These are phyloP conservation scores for Podiceps cristatus DNA, from an alignment of 2,113 vertebrate species.

Conservation along the genomic window DNA sequence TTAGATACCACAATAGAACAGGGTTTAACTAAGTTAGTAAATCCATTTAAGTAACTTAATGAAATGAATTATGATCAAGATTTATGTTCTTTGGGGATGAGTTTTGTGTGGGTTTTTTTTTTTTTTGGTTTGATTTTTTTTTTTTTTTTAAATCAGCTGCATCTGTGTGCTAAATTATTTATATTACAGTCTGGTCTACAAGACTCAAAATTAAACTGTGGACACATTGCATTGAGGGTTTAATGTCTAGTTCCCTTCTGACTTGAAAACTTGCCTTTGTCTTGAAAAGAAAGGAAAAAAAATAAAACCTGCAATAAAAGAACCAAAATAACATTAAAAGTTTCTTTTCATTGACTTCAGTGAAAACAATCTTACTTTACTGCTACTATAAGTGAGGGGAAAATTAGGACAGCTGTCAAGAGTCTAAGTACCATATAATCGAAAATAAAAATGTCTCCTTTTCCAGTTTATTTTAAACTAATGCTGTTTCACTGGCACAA, in stretches of 20 bases:
- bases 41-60: background rate
- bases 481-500: background rate
- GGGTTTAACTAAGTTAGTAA: background rate
- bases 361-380: background rate
- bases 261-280: background rate
- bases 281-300: background rate
- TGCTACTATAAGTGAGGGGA: background rate
- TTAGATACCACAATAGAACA: background rate
- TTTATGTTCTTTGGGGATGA: background rate
- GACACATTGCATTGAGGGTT: background rate
- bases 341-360: background rate
- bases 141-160: background rate
- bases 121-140: no score
- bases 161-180: background rate
- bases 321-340: background rate
- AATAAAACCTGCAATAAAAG: background rate
- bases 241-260: background rate
- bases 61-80: background rate
- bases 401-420: background rate
- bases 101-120: background rate
- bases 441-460: background rate
- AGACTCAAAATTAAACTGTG: background rate
- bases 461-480: background rate
- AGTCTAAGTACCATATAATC: background rate
- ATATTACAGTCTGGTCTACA: background rate